A percentile compares a stretch with the other conserved stretches of the same genome.
phyloP scores from a whole-genome alignment of 2,888 invertebrate genomes.

The Drosophila birchii region DNA sequence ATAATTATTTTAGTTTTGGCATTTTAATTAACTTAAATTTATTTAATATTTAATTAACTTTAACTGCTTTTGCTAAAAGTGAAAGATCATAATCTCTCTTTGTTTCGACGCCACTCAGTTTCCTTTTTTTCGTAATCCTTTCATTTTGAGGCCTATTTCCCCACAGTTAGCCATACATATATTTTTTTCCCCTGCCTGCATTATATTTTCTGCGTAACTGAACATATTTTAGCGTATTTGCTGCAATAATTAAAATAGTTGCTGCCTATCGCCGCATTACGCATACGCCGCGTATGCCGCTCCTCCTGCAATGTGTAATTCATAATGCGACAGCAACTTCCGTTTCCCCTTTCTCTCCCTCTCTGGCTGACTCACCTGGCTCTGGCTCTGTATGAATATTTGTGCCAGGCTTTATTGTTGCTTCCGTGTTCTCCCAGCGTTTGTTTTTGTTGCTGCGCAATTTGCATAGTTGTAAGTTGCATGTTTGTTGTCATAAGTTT shows the following conservation, averaged over 20 bases:
- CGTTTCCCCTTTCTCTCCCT: slow-evolving; percentile 38
- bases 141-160: background rate
- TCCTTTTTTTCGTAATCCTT: background rate
- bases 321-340: slow-evolving; percentile 75
- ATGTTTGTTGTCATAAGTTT: slow-evolving; percentile 67
- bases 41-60: background rate
- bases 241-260: slow-evolving; percentile 71
- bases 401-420: slow-evolving; percentile 11
- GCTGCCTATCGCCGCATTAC: slow-evolving; percentile 75
- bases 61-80: background rate
- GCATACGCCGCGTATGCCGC: slow-evolving; percentile 57
- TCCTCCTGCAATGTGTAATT: slow-evolving; percentile 57
- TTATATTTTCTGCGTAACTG: slow-evolving; percentile 34
- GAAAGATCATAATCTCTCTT: background rate
- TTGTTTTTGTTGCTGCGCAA: slow-evolving; percentile 56
- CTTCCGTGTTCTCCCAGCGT: slow-evolving; percentile 4
- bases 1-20: no score
- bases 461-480: slow-evolving; percentile 73
- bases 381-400: slow-evolving; percentile 69
- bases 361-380: slow-evolving; percentile 18
- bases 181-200: background rate
- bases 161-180: background rate
- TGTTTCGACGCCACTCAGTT: background rate
- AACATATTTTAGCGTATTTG: slow-evolving; percentile 44
- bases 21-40: background rate